Evolutionary conservation across 2,797 vertebrate species (phyloP), one percentile per base, ranked within the genome.

Genomic region (Loris lydekkerianus): DNA sequence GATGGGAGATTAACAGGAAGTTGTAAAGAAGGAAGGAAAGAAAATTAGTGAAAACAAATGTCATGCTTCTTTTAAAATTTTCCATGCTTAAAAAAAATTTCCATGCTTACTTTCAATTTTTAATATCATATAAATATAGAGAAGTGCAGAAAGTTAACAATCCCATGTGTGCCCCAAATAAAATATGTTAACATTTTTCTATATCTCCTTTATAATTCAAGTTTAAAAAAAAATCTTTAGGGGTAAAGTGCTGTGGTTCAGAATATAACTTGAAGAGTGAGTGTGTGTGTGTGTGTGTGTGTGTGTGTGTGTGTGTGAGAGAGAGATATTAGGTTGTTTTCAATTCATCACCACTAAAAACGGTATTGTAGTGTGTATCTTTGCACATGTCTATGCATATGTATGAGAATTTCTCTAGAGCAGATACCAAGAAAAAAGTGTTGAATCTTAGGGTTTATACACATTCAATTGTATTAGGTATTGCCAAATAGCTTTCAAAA

Each of bases 121-220:
- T 69, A 84, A 60, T 29, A 86, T 60, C 73, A 94, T 85, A 82
- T 20, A 75, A 89, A 96, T 43, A 84, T 14, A 56, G 43, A 67
- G 23, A 73, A 61, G n/a, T 40, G 72, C 34, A 89, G 29, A 92
- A 94, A 90, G 89, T 94, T 94, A 86, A 67, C 43, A 92, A 67
- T 46, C 31, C n/a, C 23, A 10, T 34, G 23, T 60, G n/a, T 75
- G 81, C 31, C 83, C 23, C 85, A 95, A 96, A 82, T 6, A 46
- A 46, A 97, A 86, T 49, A 67, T 25, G 15, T 40, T 70, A 75
- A 86, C 46, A 69, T 69, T 60, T 73, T 80, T 81, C 46, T 73
- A 9, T 46, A 40, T 34, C n/a, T 18, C 27, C 63, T 86, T 96
- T 87, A 96, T 89, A 88, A 73, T 10, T 67, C 21, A 18, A 56